phyloP scores from a whole-genome alignment of 2,888 invertebrate species.

The Dimorphilus gyrociliatus region DNA sequence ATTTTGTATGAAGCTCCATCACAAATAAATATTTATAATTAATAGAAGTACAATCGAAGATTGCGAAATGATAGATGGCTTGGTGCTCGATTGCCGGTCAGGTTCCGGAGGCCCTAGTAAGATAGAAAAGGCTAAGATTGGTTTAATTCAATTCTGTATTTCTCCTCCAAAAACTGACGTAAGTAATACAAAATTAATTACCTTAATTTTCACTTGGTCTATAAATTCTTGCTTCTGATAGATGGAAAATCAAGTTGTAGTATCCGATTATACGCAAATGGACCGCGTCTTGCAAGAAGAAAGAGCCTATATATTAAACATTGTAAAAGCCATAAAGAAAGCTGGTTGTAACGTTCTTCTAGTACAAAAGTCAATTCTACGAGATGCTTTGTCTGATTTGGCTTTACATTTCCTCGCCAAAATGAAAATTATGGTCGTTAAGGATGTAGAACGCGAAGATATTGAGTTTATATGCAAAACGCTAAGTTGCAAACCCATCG shows the following conservation, averaged over 20 bases:
- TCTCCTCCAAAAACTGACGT: slow-evolving; percentile 94
- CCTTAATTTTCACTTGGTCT: neutral
- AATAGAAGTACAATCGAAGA: slow-evolving; percentile 82
- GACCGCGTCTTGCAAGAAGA: slow-evolving; percentile 94
- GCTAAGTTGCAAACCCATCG: slow-evolving; percentile 80
- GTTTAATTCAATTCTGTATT: slow-evolving; percentile 95
- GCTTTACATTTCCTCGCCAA: slow-evolving; percentile 96
- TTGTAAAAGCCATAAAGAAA: slow-evolving; percentile 96
- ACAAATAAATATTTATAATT: slow-evolving; percentile 3
- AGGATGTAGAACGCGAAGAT: slow-evolving; percentile 93
- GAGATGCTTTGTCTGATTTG: slow-evolving; percentile 89
- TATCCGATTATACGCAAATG: slow-evolving; percentile 99
- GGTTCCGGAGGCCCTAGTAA: slow-evolving; percentile 70
- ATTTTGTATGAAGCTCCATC: neutral
- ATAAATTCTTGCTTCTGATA: slow-evolving; percentile 13
- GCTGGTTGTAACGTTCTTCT: slow-evolving; percentile 92
- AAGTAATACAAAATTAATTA: slow-evolving; percentile 13
- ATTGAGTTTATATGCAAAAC: slow-evolving; percentile 94
- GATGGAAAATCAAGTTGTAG: slow-evolving; percentile 48
- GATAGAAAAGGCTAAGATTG: slow-evolving; percentile 94
- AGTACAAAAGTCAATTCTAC: slow-evolving; percentile 63
- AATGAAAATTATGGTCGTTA: slow-evolving; percentile 94
- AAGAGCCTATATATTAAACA: slow-evolving; percentile 87
- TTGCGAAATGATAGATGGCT: slow-evolving; percentile 82
- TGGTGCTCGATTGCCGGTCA: slow-evolving; percentile 76